Base-by-base conservation (phyloP, 2,888 invertebrate species). In the Laspeyria flexula region DNA sequence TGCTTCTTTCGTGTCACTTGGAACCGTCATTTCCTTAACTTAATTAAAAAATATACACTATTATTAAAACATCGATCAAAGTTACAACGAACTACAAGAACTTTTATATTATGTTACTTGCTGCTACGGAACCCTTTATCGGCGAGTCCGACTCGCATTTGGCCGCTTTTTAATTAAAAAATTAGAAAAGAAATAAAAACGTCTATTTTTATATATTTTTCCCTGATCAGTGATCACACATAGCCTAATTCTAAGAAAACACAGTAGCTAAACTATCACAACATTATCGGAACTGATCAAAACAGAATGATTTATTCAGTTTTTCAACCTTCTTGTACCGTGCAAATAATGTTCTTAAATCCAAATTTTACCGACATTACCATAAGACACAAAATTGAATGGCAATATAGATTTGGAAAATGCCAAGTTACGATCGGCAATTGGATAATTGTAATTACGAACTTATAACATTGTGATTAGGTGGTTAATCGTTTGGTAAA, bases 261-360 rank as follows among this genome's bases (percentile, higher is more conserved):
- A 63, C 81, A 53, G 83, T 84, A 85, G 85, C 84, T 45, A 42
- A 46, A 60, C 69, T 78, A 79, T 82, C 82, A 77, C 63, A 60
- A 73, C 67, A 74, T 75, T 78, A 76, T 65, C 69, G 51, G 48
- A 57, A 48, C 54, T 58, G 51, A 77, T 79, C 77, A 77, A 69
- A 74, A 73, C 73, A 75, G 65, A 60, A 71, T 76, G 76, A 85
- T 82, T 80, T 79, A 83, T 79, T 48, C 49, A 52, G 56, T 71
- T 75, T 79, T 79, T 77, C 25, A 7, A 61, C 53, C 42, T 60
- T 43, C 55, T 45, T 72, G 51, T 43, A n/a, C 47, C 53, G 15
- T 23, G 30, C 51, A 45, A 60, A 44, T 27, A 49, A 34, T 34
- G 37, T 46, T 11, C 43, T 46, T 37, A 15, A n/a, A 1, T 27